phyloP scores from a whole-genome alignment of 2,888 invertebrate genomes.

The Ennomos quercinarius region DNA sequence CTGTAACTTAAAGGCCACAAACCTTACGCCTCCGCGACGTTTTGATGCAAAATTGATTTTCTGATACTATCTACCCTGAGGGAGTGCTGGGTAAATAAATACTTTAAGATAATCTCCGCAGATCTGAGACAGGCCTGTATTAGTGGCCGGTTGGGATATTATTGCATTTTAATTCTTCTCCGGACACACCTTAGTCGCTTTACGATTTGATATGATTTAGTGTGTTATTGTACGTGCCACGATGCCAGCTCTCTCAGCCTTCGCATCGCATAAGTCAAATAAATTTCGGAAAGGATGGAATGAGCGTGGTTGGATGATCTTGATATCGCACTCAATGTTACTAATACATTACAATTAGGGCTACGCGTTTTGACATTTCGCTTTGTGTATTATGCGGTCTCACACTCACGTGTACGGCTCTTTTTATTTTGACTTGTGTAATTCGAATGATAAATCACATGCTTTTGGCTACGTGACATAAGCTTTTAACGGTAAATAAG shows the following conservation, averaged over 20 bases:
- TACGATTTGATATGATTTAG: conserved; percentile 78
- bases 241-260: conserved; percentile 42
- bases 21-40: conserved; percentile 79
- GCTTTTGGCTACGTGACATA: conserved; percentile 7
- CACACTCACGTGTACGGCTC: conserved; percentile 10
- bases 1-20: conserved; percentile 70
- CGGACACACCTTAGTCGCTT: conserved; percentile 77
- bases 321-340: conserved; percentile 61
- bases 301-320: conserved; percentile 64
- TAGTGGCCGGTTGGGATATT: conserved; percentile 75
- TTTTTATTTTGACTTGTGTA: conserved; percentile 22
- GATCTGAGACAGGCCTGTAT: conserved; percentile 80
- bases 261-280: conserved; percentile 63
- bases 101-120: conserved; percentile 79
- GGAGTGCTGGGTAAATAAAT: conserved; percentile 83
- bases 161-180: conserved; percentile 82
- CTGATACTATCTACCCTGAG: conserved; percentile 80
- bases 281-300: conserved; percentile 64
- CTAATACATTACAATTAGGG: conserved; percentile 76
- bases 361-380: conserved; percentile 59
- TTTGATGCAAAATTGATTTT: conserved; percentile 82
- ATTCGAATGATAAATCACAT: conserved; percentile 31
- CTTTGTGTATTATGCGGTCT: conserved; percentile 37
- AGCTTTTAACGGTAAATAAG: conserved; percentile 9
- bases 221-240: conserved; percentile 71